Evolutionary conservation across 2,888 invertebrate genomes (phyloP), one percentile per base, ranked within the genome.

Genomic region (Nycteola revayana): DNA sequence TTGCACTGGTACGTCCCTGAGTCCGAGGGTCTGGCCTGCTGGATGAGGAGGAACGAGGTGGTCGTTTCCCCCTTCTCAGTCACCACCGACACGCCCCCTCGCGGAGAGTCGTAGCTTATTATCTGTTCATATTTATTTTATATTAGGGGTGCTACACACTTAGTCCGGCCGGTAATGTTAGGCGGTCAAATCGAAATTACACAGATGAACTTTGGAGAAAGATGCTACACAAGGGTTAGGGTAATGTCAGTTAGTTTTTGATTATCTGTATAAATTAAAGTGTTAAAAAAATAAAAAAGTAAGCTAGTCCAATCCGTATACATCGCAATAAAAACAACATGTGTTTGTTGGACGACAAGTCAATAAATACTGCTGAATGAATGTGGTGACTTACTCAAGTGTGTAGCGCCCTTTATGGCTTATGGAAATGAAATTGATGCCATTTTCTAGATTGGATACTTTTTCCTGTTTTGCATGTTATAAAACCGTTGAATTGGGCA

Each of bases 1-100:
- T 96, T 95, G 89, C 97, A 97, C 80, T 96, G 95, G 89, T 97
- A 97, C 69, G 93, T 94, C 64, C 97, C 96, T 32, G 96, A 96
- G 80, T 97, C 97, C 29, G 95, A 91, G 37, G 95, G 94, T 73
- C 93, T 91, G 33, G 96, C 96, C 75, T 93, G 94, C 88, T 96
- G 96, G 68, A 97, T 96, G 63, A 97, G 91, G 58, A 97, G 91
- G 83, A 95, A 96, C 57, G 96, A 96, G 55, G 95, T 95, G 49
- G 97, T 96, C 34, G 94, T 96, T 81, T 96, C 95, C 33, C 96
- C 96, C 75, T 96, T 95, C 83, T 96, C 96, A 39, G 96, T 96
- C 53, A 96, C 94, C 38, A 97, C 96, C 43, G 95, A 96, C 30
- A 97, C 96, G 28, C 97, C 97, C 28, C 97, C 97, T 56, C 97